A percentile compares a stretch with the other conserved stretches of the same genome.
Evolutionary conservation across 2,797 vertebrate species (phyloP).

Genomic region (Eurystomus glaucurus): DNA sequence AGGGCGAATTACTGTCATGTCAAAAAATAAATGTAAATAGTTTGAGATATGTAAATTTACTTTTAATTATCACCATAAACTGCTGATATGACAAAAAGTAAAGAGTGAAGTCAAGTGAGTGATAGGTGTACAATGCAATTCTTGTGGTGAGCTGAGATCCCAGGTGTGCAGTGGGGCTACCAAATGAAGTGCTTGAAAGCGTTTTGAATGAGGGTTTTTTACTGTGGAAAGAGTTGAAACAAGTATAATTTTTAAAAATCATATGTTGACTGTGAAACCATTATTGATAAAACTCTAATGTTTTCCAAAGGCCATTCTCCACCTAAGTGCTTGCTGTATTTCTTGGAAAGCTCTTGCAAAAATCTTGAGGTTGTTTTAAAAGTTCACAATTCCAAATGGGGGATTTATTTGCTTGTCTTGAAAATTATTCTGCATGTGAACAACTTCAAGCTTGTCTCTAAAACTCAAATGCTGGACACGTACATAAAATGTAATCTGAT

Average conservation of each 20-base stretch:
- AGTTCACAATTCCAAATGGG: background rate
- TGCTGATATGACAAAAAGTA: background rate
- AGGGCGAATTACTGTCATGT: background rate
- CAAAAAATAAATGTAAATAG: background rate
- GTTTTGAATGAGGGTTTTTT: background rate
- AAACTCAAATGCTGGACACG: background rate
- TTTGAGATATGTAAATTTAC: constrained; percentile 4
- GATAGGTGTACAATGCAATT: background rate
- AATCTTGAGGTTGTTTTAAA: background rate
- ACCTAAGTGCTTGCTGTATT: background rate
- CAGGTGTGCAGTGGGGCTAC: background rate
- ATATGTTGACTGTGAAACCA: background rate
- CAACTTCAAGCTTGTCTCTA: background rate
- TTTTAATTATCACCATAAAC: constrained; percentile 18
- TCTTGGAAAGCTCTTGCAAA: background rate
- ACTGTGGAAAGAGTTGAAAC: background rate
- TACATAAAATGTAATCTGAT: background rate
- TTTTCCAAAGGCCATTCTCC: background rate
- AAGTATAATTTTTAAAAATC: background rate
- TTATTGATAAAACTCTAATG: background rate
- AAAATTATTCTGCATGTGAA: background rate
- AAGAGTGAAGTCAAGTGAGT: background rate
- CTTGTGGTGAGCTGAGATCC: background rate
- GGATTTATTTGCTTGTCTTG: background rate
- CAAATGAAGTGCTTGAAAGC: background rate